Evolutionary conservation across 1,140 invertebrate species (phyloP).

Genomic region (Eueides isabella): DNA sequence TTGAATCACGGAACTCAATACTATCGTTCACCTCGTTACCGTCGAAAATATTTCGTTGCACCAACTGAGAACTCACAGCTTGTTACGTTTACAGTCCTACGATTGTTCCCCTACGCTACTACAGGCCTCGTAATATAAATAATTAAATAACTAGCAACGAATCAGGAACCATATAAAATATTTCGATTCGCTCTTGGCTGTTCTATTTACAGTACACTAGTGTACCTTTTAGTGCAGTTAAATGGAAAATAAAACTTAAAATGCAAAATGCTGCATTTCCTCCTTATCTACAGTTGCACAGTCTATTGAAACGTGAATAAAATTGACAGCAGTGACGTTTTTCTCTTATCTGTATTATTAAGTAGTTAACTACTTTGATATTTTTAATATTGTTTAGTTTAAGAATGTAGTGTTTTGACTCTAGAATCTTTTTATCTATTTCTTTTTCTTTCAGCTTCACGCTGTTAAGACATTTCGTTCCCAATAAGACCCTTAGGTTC

Average conservation of each 20-base stretch:
- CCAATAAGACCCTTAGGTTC: no score
- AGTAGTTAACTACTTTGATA: neutral
- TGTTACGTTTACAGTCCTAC: no score
- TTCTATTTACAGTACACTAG: slow-evolving; percentile 5
- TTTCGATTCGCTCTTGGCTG: neutral
- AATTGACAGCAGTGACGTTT: neutral
- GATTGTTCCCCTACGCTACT: no score
- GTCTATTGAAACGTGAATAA: neutral
- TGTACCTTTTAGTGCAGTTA: slow-evolving; percentile 5
- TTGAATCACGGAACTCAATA: no score
- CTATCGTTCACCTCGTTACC: no score
- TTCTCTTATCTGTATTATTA: neutral
- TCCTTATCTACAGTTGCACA: neutral
- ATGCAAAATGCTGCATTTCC: slow-evolving; percentile 8
- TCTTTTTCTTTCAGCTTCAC: no score
- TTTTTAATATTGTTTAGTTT: no score
- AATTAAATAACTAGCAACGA: neutral
- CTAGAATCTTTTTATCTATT: no score
- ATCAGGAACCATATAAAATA: neutral
- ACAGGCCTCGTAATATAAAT: neutral
- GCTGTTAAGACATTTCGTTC: no score
- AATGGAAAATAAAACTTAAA: slow-evolving; percentile 10
- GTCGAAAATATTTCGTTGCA: no score
- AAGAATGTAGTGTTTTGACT: no score
- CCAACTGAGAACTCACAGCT: no score